Base-by-base conservation (phyloP, 2,113 vertebrate species). In the Tricholaema leucomelas region DNA sequence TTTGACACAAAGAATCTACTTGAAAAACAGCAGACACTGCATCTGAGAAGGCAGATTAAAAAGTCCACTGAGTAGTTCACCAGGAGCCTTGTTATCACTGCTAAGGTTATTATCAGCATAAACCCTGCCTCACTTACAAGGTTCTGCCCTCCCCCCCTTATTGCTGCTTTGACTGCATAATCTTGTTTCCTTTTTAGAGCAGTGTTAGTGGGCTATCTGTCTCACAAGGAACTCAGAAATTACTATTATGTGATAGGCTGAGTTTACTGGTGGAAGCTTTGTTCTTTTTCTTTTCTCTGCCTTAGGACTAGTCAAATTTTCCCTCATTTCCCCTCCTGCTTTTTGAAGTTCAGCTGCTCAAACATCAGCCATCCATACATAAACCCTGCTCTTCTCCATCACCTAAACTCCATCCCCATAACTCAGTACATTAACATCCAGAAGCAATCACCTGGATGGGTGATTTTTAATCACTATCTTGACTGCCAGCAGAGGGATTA, bases 401-500 rank as follows among this genome's bases (percentile, higher is more conserved):
- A 5, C 30, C 63, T 85, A 84, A 78, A 44, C 40, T 74, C 28
- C 42, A 31, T 12, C 4, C 59, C 40, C 61, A 40, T 38, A 71
- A 84, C 25, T 44, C 8, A 2, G 54, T 33, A 63, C 54, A 88
- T 46, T 87, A 88, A 75, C 81, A 75, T 72, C 74, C 93, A 95
- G 88, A 83, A 92, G 81, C 74, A 94, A 90, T 94, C 96, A 95
- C 93, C 55, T 94, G 96, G 96, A 91, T 92, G 95, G 88, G 33
- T 91, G 91, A 93, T 69, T 97, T 96, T 97, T 95, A 96, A 93
- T 92, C 91, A 70, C 85, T 94, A 5, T 72, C 76, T 94, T 96
- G 93, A 95, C 61, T 93, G 86, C 80, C 89, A 97, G 95, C 76
- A 91, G 40, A 60, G 56, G 91, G 93, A 97, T 97, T 97, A 97